These are phyloP conservation scores for Aporophyla lueneburgensis DNA, from an alignment of 2,888 invertebrate species.

Conservation along the genomic window DNA sequence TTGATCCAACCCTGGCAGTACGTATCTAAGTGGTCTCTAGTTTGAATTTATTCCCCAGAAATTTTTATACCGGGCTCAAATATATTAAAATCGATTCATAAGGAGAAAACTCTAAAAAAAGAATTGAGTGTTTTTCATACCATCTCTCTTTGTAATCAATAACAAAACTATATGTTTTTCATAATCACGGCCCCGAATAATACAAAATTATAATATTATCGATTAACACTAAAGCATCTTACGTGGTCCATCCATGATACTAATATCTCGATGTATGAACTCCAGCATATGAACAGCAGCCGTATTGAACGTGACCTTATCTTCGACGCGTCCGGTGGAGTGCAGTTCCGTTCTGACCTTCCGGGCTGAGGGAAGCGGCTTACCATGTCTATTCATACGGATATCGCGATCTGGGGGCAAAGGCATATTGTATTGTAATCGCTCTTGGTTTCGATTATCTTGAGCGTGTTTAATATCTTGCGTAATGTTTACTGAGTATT, in stretches of 20 bases:
- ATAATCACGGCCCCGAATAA: not conserved
- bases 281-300: conserved; percentile 78
- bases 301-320: conserved; percentile 74
- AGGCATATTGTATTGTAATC: not conserved
- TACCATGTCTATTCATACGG: conserved; percentile 73
- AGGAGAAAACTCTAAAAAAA: too few species aligned
- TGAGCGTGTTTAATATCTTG: not conserved
- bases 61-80: too few species aligned
- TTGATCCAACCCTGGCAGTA: too few species aligned
- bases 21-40: too few species aligned
- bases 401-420: conserved; percentile 70
- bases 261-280: conserved; percentile 80
- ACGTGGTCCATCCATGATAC: conserved; percentile 78
- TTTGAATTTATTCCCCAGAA: too few species aligned
- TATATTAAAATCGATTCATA: too few species aligned
- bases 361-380: conserved; percentile 79
- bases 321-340: conserved; percentile 78
- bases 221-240: too few species aligned
- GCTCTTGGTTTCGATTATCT: not conserved
- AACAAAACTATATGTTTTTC: too few species aligned
- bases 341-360: conserved; percentile 78
- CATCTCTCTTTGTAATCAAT: not conserved
- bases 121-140: not conserved
- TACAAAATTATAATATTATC: too few species aligned
- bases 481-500: not conserved